Conservation (phyloP, 2,113 vertebrate species). For the Entomyzon cyanotis region DNA sequence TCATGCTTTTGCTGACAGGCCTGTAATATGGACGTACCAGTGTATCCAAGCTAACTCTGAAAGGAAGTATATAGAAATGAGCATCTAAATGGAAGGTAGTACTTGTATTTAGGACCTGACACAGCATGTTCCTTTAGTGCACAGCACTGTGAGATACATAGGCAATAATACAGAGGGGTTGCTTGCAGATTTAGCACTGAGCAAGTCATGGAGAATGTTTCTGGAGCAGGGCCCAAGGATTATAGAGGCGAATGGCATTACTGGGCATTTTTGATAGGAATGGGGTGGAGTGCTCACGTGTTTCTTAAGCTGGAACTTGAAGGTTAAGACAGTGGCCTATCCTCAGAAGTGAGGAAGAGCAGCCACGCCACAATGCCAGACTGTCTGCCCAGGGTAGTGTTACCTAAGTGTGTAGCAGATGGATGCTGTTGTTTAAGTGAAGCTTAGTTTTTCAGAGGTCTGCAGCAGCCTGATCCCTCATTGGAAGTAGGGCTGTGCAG, state of each 20-base stretch:
- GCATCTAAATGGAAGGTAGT: not conserved
- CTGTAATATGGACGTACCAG: not conserved
- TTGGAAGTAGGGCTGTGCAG: not conserved
- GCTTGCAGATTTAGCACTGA: not conserved
- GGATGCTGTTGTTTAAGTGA: not conserved
- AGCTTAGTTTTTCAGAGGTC: not conserved
- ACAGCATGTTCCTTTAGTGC: not conserved
- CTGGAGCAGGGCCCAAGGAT: not conserved
- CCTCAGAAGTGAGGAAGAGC: not conserved
- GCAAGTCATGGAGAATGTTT: not conserved
- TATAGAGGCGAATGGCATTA: not conserved
- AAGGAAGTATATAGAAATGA: not conserved
- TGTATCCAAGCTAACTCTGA: constrained; percentile 11
- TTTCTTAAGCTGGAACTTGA: not conserved
- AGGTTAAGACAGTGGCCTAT: not conserved
- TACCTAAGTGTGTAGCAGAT: not conserved
- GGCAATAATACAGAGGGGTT: not conserved
- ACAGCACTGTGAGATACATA: not conserved
- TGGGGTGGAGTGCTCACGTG: not conserved
- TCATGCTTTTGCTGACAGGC: not conserved
- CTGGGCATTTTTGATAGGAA: not conserved
- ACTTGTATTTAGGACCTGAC: not conserved
- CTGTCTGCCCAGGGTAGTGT: not conserved
- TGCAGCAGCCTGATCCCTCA: not conserved
- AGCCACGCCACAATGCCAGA: not conserved